phyloP scores from a whole-genome alignment of 2,113 vertebrate genomes.

The Cryptotis parvus region DNA sequence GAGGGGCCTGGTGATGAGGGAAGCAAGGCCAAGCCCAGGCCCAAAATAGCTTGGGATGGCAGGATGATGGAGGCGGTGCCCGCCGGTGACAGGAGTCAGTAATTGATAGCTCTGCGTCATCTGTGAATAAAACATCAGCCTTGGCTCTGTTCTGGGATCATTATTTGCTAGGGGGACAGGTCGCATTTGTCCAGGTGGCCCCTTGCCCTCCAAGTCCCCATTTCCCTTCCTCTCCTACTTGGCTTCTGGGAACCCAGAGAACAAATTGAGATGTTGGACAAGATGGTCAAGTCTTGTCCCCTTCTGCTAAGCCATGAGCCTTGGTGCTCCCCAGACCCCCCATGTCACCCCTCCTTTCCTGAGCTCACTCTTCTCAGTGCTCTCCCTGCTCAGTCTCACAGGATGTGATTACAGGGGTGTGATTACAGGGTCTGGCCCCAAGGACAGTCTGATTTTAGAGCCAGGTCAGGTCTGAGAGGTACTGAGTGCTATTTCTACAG shows the following conservation, averaged over 20 bases:
- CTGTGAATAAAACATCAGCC: conserved; percentile 78
- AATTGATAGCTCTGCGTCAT: conserved; percentile 58
- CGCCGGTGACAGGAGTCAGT: conserved; percentile 39
- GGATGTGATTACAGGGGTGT: background rate
- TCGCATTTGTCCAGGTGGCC: background rate
- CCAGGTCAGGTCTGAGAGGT: rapidly evolving
- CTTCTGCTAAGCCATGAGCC: background rate
- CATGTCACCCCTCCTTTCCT: background rate
- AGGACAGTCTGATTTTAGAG: background rate
- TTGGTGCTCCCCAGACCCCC: background rate
- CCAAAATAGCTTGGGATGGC: conserved; percentile 76
- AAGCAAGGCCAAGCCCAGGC: conserved; percentile 53
- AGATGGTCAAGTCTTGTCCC: too few relatives aligned
- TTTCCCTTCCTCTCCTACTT: background rate
- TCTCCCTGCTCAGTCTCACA: background rate
- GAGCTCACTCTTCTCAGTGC: background rate
- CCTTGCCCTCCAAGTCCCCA: background rate
- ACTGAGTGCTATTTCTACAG: background rate
- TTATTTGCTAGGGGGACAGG: conserved; percentile 53
- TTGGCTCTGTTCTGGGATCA: background rate
- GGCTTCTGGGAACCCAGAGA: background rate
- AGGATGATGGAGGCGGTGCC: conserved; percentile 78
- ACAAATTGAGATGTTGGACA: background rate
- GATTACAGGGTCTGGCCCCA: too few relatives aligned
- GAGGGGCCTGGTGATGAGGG: background rate